Conservation (phyloP, 2,888 invertebrate species). For the Atherix ibis region DNA sequence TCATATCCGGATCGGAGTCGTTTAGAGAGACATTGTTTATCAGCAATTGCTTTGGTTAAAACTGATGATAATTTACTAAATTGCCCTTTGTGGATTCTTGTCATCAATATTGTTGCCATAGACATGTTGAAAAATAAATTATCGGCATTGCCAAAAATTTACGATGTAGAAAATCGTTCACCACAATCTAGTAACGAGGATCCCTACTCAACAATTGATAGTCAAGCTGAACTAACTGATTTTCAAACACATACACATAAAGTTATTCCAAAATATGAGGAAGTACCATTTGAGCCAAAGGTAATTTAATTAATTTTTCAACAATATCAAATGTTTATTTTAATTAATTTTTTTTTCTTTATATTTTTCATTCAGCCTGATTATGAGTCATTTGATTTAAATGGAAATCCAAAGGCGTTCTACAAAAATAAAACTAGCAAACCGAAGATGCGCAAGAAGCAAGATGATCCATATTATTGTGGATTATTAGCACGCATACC, state of each 20-base stretch:
- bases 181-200: slow-evolving; percentile 25
- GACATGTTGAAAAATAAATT: slow-evolving; percentile 58
- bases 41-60: slow-evolving; percentile 54
- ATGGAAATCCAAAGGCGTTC: slow-evolving; percentile 2
- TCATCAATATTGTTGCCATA: slow-evolving; percentile 63
- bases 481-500: slow-evolving; percentile 51
- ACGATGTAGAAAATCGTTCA: slow-evolving; percentile 14
- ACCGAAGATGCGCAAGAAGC: slow-evolving; percentile 24
- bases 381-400: slow-evolving; percentile 18
- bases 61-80: slow-evolving; percentile 49
- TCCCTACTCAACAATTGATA: slow-evolving; percentile 31
- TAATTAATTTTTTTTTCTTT: slow-evolving; percentile 1
- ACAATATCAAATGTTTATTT: neutral
- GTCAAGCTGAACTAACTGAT: slow-evolving; percentile 29
- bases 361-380: slow-evolving; percentile 22
- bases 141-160: slow-evolving; percentile 33
- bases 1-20: slow-evolving; percentile 50
- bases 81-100: slow-evolving; percentile 63
- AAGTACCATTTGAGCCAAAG: slow-evolving; percentile 30
- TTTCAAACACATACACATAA: slow-evolving; percentile 7
- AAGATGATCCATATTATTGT: slow-evolving; percentile 56
- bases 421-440: slow-evolving; percentile 9
- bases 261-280: slow-evolving; percentile 20
- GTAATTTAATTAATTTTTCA: slow-evolving; percentile 13
- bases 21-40: slow-evolving; percentile 52